Evolutionary conservation across 2,888 invertebrate genomes (phyloP), one percentile per base, ranked within the genome.

Genomic region (Eristalis intricaria): DNA sequence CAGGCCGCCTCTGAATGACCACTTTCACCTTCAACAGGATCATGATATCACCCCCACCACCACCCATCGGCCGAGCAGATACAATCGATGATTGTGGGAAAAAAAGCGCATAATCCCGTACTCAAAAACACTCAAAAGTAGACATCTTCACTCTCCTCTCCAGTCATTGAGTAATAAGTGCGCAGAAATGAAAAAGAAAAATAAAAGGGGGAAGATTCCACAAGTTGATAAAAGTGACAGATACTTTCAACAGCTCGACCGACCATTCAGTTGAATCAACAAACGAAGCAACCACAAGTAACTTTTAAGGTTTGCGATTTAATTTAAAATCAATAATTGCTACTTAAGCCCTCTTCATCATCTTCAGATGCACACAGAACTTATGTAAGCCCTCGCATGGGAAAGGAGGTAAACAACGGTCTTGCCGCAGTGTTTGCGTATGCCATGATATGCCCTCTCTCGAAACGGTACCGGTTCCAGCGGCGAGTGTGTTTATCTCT

Each of bases 271-370:
- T 5, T 19, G 50, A 50, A 19, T 50, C 50, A 50, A 50, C 50
- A 50, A 50, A 50, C 32, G 8, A 32, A 8, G 7, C 50, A 50
- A 8, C n/a, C 50, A 50, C 50, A 50, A 50, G 50, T 50, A 50
- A 50, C 50, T 50, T 50, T 50, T 50, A 19, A 50, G 50, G 50
- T n/a, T 50, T 50, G 50, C 60, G 23, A 60, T 60, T 60, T 56
- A 50, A 68, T 43, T 50, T 29, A 32, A 68, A 68, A 68, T 56
- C 68, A 29, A 68, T 68, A 68, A 23, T 50, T 68, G n/a, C 68
- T 29, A 26, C 50, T 68, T 50, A 68, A 68, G 68, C 19, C 50
- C 68, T 19, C 68, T 68, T 19, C 60, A 50, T 8, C 50, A 19
- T 19, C 50, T 15, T n/a, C 11, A 68, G 50, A 50, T 32, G 5